phyloP scores from a whole-genome alignment of 2,113 vertebrate species.

The Prietella phreatophila region DNA sequence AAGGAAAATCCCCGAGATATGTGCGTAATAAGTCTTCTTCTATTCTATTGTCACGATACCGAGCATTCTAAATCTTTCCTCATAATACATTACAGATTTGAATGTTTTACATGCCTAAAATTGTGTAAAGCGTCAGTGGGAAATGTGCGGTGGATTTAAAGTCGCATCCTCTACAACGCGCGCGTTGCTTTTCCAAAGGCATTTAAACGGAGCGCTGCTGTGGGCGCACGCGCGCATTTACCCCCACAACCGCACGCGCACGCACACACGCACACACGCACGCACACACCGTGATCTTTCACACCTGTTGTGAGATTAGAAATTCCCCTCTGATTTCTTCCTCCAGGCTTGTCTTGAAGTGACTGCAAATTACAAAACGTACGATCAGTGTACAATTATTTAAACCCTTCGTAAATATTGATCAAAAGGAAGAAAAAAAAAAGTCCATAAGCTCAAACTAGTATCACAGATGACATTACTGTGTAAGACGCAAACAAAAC shows the following conservation, averaged over 20 bases:
- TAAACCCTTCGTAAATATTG: neutral
- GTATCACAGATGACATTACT: neutral
- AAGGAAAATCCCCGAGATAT: neutral
- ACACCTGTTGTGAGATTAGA: conserved; percentile 72
- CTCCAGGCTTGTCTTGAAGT: conserved; percentile 25
- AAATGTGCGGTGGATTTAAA: neutral
- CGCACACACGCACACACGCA: conserved; percentile 46
- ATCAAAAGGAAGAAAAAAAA: neutral
- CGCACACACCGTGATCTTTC: conserved; percentile 54
- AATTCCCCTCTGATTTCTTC: conserved; percentile 55
- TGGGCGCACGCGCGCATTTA: conserved; percentile 23
- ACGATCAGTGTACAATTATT: neutral
- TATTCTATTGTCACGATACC: neutral
- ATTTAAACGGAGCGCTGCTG: conserved; percentile 58
- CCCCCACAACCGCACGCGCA: conserved; percentile 25
- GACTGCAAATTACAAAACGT: conserved; percentile 30
- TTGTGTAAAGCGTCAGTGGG: neutral
- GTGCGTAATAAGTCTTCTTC: neutral
- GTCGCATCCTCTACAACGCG: neutral
- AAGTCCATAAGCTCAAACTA: neutral
- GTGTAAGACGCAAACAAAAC: neutral
- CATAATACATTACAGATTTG: neutral
- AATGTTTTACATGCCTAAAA: neutral
- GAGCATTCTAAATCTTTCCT: neutral
- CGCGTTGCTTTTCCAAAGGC: conserved; percentile 48